phyloP scores from a whole-genome alignment of 2,888 invertebrate genomes.

The Hypolimnas misippus region DNA sequence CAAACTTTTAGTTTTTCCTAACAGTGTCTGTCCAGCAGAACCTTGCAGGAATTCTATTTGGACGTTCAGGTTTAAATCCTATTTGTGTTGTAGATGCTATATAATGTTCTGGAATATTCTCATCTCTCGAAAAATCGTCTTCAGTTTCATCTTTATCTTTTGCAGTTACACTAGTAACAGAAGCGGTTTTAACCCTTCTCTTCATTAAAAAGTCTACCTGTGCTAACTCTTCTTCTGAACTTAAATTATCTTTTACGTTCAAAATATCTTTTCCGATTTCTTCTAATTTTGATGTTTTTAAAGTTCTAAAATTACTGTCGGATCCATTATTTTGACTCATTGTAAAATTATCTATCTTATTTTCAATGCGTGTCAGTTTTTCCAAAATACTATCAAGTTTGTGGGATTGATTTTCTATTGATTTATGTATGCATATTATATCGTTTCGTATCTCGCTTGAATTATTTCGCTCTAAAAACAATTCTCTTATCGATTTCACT shows the following conservation, averaged over 20 bases:
- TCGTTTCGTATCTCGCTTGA: constrained; percentile 50
- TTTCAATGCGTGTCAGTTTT: constrained; percentile 62
- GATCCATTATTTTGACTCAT: constrained; percentile 35
- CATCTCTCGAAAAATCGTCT: constrained; percentile 50
- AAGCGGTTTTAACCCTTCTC: constrained; percentile 43
- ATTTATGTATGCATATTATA: constrained; percentile 53
- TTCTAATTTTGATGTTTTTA: constrained; percentile 62
- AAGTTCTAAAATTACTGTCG: constrained; percentile 12
- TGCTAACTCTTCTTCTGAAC: constrained; percentile 60
- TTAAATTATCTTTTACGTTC: constrained; percentile 52
- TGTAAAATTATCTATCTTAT: constrained; percentile 50
- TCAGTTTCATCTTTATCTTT: constrained; percentile 32
- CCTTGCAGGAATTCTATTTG: constrained; percentile 60
- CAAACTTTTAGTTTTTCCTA: constrained; percentile 29
- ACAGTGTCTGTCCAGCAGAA: constrained; percentile 75
- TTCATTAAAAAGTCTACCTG: constrained; percentile 49
- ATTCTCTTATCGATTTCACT: constrained; percentile 64
- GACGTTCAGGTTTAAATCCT: constrained; percentile 55
- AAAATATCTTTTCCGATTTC: constrained; percentile 60
- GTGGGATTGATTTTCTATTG: constrained; percentile 53
- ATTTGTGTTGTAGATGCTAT: constrained; percentile 39
- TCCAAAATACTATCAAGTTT: constrained; percentile 62
- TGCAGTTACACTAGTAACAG: constrained; percentile 25
- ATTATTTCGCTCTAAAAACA: constrained; percentile 55
- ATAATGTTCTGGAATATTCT: constrained; percentile 47